phyloP scores from a whole-genome alignment of 2,797 vertebrate species.

The Emydoidea blandingii region DNA sequence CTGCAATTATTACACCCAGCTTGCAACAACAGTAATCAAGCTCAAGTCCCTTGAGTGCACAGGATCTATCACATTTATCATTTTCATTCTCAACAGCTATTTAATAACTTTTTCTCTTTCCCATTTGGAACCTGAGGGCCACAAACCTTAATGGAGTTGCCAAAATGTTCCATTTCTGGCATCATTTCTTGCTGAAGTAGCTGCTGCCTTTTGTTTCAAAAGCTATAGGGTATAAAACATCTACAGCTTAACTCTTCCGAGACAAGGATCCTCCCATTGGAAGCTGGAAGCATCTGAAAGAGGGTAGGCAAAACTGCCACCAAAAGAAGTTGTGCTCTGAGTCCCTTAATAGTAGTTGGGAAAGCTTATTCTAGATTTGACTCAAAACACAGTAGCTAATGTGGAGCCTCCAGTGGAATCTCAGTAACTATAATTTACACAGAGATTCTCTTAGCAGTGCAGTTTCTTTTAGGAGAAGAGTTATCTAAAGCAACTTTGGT shows the following conservation, averaged over 20 bases:
- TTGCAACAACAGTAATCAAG: conserved; percentile 62
- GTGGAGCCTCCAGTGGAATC: neutral
- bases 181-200: conserved; percentile 7
- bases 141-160: neutral
- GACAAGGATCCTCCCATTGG: fast-evolving
- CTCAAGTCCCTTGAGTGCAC: conserved; percentile 54
- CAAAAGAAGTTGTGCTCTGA: neutral
- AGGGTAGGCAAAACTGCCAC: neutral
- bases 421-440: neutral
- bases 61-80: conserved; percentile 64
- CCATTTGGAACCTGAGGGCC: conserved; percentile 29
- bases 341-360: neutral
- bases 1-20: conserved; percentile 63
- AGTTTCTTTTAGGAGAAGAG: neutral
- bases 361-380: neutral
- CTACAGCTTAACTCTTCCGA: neutral
- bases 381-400: neutral
- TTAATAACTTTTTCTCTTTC: conserved; percentile 67
- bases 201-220: neutral
- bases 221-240: neutral
- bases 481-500: neutral
- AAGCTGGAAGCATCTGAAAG: fast-evolving
- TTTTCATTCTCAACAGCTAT: conserved; percentile 69
- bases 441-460: neutral
- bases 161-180: conserved; percentile 1